Conservation (phyloP, 2,888 invertebrate species). For the Amphipoea oculea region DNA sequence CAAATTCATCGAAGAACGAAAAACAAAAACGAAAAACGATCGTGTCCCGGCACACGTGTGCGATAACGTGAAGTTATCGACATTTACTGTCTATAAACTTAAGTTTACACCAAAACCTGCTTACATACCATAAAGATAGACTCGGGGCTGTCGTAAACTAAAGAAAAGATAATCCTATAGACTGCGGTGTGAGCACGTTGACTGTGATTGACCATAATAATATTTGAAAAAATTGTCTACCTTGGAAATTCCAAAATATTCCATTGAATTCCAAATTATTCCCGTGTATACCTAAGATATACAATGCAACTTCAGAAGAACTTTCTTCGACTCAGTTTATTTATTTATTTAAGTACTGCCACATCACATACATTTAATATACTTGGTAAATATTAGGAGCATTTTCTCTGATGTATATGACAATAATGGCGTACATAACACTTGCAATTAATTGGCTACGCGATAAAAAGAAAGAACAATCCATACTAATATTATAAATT, state of each 20-base stretch:
- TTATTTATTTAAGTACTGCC: too few species aligned
- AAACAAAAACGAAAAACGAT: too few species aligned
- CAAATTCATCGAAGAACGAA: background rate
- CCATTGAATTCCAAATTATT: too few species aligned
- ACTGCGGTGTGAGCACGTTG: conserved; percentile 11
- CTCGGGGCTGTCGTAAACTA: conserved; percentile 49
- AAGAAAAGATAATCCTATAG: conserved; percentile 35
- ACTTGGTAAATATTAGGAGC: too few species aligned
- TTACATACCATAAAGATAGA: conserved; percentile 44
- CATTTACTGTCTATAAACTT: conserved; percentile 69
- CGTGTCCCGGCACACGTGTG: background rate
- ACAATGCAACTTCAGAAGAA: too few species aligned
- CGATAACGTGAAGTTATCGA: conserved; percentile 64
- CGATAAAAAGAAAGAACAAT: too few species aligned
- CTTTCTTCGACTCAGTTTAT: background rate
- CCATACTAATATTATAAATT: too few species aligned
- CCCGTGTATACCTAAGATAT: background rate
- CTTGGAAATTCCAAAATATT: too few species aligned
- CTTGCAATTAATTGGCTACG: too few species aligned
- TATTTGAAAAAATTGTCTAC: background rate
- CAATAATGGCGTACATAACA: too few species aligned
- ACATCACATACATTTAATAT: too few species aligned
- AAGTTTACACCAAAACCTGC: conserved; percentile 60
- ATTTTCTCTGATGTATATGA: too few species aligned
- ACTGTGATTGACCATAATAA: background rate